Base-by-base conservation (phyloP, 1,140 invertebrate genomes). In the Drosophila chauvacae region DNA sequence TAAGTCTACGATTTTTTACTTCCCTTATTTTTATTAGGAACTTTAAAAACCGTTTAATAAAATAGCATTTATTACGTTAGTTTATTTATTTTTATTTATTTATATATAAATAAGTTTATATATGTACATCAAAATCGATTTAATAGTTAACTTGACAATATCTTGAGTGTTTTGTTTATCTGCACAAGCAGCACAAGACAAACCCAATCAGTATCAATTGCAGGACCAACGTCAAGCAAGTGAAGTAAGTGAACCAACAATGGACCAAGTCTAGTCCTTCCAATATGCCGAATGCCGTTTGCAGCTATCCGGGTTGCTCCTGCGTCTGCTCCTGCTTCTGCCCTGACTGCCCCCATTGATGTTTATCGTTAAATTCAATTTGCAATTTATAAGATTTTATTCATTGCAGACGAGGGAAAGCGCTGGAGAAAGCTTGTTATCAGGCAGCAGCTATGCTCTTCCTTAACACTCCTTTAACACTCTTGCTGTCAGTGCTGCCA, bases 361-460 rank as follows among this genome's bases (percentile, higher is more conserved):
- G 70, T 79, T 90, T 88, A 88, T 88, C 85, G 77, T 90, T 85
- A 88, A 85, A 88, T 85, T 88, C 84, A 90, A 90, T 88, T 88
- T 88, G 81, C 84, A 90, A 90, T 88, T 88, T 88, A 90, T 90
- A 88, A 88, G 83, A 88, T 83, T 88, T 78, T 80, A 82, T 70
- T 63, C 37, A 57, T 44, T 53, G 47, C 48, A 35, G 47, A 51
- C 30, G 28, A 20, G 71, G 5, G 18, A 28, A 18, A 26, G 5
- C 11, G n/a, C 23, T 20, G 7, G 42, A 68, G 74, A 68, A 68
- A 77, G 80, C 84, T 88, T 73, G 84, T 80, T 87, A 83, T 82
- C 76, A 37, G 63, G 30, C 55, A 42, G 14, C 23, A 33, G 41
- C 33, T n/a, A 23, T 37, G 20, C 30, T 44, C 57, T 18, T 28